Evolutionary conservation across 2,888 invertebrate genomes (phyloP), one percentile per base, ranked within the genome.

Genomic region (Dryadula phaetusa): DNA sequence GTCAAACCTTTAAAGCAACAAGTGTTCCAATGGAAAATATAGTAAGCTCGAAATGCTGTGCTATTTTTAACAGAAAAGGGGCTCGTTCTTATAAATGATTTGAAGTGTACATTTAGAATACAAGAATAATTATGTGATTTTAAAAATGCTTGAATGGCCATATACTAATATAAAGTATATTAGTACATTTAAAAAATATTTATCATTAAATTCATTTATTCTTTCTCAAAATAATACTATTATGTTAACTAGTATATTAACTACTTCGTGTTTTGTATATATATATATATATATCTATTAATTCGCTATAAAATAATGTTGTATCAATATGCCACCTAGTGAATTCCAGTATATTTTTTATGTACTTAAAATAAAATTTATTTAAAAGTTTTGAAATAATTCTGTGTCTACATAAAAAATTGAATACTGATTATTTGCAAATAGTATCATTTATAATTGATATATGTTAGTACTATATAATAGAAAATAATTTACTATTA

Each of bases 1-100:
- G 92, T 92, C 91, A 91, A 90, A 76, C 77, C 76, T 72, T 80
- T 77, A 80, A 82, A 86, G 92, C 92, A 92, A 91, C 91, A 91
- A 91, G 91, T 91, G 88, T 81, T 82, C 75, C 77, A 70, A 82
- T 82, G 81, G 79, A 82, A 80, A 80, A 77, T 81, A 81, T 84
- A 84, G 79, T 81, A 77, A 76, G 80, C 81, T 75, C 79, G 82
- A 76, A n/a, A 79, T 72, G 69, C 75, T 68, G 75, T 76, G 85
- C 83, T 91, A 91, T 91, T 91, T 91, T 87, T 91, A 90, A 81
- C 82, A 79, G 62, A 74, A 81, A 84, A 82, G 79, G 75, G 79
- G 73, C 74, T 63, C 60, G 62, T 49, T 71, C 53, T 67, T 62
- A 56, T 52, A 44, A 34, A 44, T 25, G 22, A 52, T 44, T n/a